Base-by-base conservation (phyloP, 1,140 invertebrate species). In the Neodiprion lecontei region DNA sequence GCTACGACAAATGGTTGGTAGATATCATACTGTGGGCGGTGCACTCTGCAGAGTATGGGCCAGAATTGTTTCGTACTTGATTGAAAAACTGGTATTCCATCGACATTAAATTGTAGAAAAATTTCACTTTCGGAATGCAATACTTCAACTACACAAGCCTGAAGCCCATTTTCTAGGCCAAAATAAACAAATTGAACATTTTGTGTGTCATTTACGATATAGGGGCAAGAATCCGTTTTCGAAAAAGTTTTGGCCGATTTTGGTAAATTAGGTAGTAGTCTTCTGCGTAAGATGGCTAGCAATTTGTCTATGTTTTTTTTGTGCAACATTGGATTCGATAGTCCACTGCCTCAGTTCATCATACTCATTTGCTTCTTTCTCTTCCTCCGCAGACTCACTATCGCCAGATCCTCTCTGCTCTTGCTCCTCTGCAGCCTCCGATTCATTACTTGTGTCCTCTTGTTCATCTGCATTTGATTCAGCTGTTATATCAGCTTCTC, bases 311-410 rank as follows among this genome's bases (percentile, higher is more conserved):
- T 17, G 48, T 65, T 76, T 73, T 74, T 72, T 49, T 9, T 75
- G 72, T 67, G 76, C 72, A 67, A 79, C 70, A n/a, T 74, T 73
- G n/a, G 12, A 68, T 53, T 73, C 40, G 10, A 76, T 11, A 70
- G 77, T 73, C 75, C 79, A 79, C 40, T 77, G 49, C 50, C 69
- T 61, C 61, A 80, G 72, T 76, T 77, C 53, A 7, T 77, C 77
- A 66, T 48, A 49, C 17, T 76, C 78, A 69, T 75, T 53, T 7
- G 48, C 14, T 67, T 68, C 66, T 48, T 10, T 1, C 14, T 77
- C 74, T 5, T 72, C 68, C 50, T 28, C 12, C n/a, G 17, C 65
- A 67, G 40, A 48, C 14, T 14, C 5, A 28, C 28, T 28, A 65
- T 65, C 12, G 12, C 61, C 17, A 17, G 12, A 65, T 12, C 17